Evolutionary conservation across 2,797 vertebrate species (phyloP).

Genomic region (Phoebastria nigripes): DNA sequence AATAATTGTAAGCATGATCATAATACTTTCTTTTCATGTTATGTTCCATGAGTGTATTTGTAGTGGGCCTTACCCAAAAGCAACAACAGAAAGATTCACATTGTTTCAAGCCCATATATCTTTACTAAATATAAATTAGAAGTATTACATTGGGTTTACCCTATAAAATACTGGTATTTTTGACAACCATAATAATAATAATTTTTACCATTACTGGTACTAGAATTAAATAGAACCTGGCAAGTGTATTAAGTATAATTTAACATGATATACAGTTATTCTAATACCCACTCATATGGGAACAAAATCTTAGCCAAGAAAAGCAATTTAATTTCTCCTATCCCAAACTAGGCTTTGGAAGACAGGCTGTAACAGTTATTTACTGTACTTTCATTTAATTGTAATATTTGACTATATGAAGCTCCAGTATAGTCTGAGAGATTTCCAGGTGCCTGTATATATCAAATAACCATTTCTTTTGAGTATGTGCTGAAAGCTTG

Average conservation of each 20-base stretch:
- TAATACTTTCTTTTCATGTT: background rate
- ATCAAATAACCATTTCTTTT: constrained; percentile 16
- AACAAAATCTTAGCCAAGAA: constrained; percentile 54
- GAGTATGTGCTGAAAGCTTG: constrained; percentile 54
- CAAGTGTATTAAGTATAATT: constrained; percentile 55
- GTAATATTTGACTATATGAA: background rate
- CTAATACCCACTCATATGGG: constrained; percentile 34
- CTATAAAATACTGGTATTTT: background rate
- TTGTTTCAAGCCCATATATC: background rate
- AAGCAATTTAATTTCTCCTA: constrained; percentile 33
- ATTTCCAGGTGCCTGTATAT: constrained; percentile 33
- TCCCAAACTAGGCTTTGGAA: background rate
- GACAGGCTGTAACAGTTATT: background rate
- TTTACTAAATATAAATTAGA: background rate
- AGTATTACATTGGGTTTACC: background rate
- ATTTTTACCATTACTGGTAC: constrained; percentile 24
- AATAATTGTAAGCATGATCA: background rate
- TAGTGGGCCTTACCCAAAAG: background rate
- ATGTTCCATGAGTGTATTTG: background rate
- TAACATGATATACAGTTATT: constrained; percentile 46
- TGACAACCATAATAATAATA: background rate
- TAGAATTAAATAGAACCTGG: constrained; percentile 38
- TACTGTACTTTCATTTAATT: background rate
- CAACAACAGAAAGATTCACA: background rate
- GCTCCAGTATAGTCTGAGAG: background rate